Percentiles rank a stretch among this genome's conserved stretches.
Evolutionary conservation across 2,888 invertebrate genomes (phyloP).

Genomic region (Ecdyonurus torrentis): DNA sequence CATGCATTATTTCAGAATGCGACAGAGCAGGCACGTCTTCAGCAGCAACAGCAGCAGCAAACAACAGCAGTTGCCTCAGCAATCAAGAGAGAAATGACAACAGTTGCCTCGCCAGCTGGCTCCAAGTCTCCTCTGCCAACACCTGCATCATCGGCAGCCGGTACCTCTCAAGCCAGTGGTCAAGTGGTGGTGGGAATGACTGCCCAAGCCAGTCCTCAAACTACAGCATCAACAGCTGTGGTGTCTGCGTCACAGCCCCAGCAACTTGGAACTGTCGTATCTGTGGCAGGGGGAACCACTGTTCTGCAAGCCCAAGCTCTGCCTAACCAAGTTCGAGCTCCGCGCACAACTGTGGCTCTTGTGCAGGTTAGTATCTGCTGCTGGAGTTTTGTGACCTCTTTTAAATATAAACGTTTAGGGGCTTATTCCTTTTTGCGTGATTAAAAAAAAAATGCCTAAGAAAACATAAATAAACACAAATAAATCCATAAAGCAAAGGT

Average conservation of each 20-base stretch:
- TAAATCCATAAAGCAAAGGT: too few relatives aligned
- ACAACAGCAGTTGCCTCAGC: conserved; percentile 18
- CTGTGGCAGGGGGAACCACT: conserved; percentile 1
- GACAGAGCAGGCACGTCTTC: conserved; percentile 18
- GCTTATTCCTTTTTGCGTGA: too few relatives aligned
- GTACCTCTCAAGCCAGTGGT: background rate
- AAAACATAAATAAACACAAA: too few relatives aligned
- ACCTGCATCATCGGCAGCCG: conserved; percentile 5
- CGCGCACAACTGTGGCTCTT: background rate
- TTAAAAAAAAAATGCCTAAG: too few relatives aligned
- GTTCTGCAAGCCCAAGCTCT: background rate
- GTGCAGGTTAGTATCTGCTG: background rate
- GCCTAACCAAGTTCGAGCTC: background rate
- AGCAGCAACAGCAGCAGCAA: conserved; percentile 16
- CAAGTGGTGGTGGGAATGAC: background rate
- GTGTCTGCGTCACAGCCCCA: background rate
- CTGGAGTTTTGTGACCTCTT: too few relatives aligned
- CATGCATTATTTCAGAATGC: conserved; percentile 19
- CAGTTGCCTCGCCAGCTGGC: conserved; percentile 2
- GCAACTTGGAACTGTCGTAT: background rate
- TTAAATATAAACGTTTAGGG: too few relatives aligned
- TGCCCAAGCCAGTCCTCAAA: background rate
- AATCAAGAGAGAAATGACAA: conserved; percentile 12
- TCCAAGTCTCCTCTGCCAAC: background rate
- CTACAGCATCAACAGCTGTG: background rate